These are phyloP conservation scores for Phyllopteryx taeniolatus DNA, from an alignment of 2,113 vertebrate genomes.

Conservation along the genomic window DNA sequence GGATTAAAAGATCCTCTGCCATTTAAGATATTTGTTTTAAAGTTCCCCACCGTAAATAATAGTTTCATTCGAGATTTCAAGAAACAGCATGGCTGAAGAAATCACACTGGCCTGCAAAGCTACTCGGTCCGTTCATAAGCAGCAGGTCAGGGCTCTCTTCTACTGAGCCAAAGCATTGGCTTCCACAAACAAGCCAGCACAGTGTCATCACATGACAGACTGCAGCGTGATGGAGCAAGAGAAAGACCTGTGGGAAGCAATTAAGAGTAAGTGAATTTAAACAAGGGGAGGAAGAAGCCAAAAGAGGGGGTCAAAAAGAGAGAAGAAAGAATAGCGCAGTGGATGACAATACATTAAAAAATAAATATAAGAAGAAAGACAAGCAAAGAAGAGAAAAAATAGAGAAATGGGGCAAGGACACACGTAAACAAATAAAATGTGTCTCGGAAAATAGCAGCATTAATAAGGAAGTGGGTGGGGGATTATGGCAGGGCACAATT, in stretches of 20 bases:
- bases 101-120: conserved; percentile 13
- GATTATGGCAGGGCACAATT: conserved; percentile 1
- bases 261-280: conserved; percentile 75
- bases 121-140: conserved; percentile 17
- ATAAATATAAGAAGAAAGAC: neutral
- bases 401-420: neutral
- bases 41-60: conserved; percentile 1
- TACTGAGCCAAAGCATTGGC: conserved; percentile 8
- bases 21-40: conserved; percentile 49
- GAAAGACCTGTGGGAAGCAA: conserved; percentile 71
- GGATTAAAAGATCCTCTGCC: conserved; percentile 73
- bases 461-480: neutral
- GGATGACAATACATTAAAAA: neutral
- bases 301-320: neutral
- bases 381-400: neutral
- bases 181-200: conserved; percentile 49
- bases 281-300: conserved; percentile 15
- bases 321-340: neutral
- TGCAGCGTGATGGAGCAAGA: conserved; percentile 70
- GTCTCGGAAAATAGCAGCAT: neutral
- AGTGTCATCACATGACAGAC: conserved; percentile 73
- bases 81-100: conserved; percentile 43
- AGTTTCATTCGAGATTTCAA: conserved; percentile 17
- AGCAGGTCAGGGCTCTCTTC: conserved; percentile 17
- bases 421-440: neutral